Base-by-base conservation (phyloP, 2,888 invertebrate species). In the Drepana falcataria region DNA sequence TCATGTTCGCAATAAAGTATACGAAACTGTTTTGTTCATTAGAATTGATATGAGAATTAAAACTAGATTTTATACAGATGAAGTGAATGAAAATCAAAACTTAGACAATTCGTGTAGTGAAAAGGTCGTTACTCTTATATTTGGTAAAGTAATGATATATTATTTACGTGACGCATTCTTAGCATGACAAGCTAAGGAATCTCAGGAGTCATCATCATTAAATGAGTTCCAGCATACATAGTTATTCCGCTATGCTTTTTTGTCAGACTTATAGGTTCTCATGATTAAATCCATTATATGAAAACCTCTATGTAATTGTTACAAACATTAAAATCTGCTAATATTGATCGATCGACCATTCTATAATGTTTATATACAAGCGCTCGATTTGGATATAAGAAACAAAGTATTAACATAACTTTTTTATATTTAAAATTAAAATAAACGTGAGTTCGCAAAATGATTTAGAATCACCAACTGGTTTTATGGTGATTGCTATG, bases 141-240 rank as follows among this genome's bases (percentile, higher is more conserved):
- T 69, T 70, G 73, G 68, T 70, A 71, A 67, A 67, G 74, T 79
- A 85, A 85, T 81, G 75, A 76, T 77, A 75, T 79, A 77, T 78
- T 82, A 78, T 81, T 79, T 81, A 79, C 75, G 71, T 67, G 70
- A 71, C 69, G 75, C 83, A 87, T 86, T 86, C 85, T 77, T 79
- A 59, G 77, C 75, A 71, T 82, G 76, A 77, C 78, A 73, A 68
- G 67, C 64, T 55, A 61, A 75, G 73, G 77, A 82, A 77, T 79
- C 68, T 75, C 68, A 58, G 64, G 57, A 74, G 75, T 80, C 81
- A 87, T 87, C 81, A 85, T 79, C 83, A 83, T 85, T 81, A 82
- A 74, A 71, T 67, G 60, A 61, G 65, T 68, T 67, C 63, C 66
- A 52, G 59, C 68, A 65, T 59, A 21, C 21, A 21, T 61, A 65